Evolutionary conservation across 2,113 vertebrate species (phyloP).

Genomic region (Rhodinocichla rosea): DNA sequence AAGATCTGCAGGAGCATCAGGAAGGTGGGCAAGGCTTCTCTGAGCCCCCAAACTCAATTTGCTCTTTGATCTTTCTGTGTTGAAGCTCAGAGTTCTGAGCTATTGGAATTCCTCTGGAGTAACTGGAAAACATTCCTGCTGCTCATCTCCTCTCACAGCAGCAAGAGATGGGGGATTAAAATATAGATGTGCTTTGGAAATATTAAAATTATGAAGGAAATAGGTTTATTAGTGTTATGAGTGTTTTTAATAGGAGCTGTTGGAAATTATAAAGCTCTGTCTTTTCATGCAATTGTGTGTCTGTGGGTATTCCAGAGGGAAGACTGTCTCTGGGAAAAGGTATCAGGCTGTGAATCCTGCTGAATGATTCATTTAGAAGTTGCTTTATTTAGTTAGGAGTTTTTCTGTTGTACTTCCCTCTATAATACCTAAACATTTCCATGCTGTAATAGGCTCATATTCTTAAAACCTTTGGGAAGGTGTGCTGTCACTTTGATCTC

Average conservation of each 20-base stretch:
- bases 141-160: not conserved
- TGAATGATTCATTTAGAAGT: slow-evolving; percentile 33
- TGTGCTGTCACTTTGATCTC: slow-evolving; percentile 4
- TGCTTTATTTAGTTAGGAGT: slow-evolving; percentile 3
- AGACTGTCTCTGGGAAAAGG: not conserved
- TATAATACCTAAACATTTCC: not conserved
- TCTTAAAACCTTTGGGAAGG: not conserved
- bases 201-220: not conserved
- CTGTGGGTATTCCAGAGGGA: slow-evolving; percentile 4
- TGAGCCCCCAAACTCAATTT: not conserved
- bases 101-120: fast-evolving
- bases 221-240: not conserved
- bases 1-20: not conserved
- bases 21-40: not conserved
- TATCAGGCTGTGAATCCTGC: not conserved
- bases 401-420: not conserved
- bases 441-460: slow-evolving; percentile 2
- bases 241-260: not conserved
- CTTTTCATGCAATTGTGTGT: not conserved
- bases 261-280: not conserved
- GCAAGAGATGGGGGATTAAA: not conserved
- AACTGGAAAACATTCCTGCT: not conserved
- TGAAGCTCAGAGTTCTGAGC: not conserved
- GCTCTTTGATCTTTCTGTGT: not conserved
- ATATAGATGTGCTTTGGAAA: not conserved